Percentiles rank a stretch among this genome's conserved stretches.
These are phyloP conservation scores for Microtus montanus DNA, from an alignment of 2,113 vertebrate genomes.

Conservation along the genomic window DNA sequence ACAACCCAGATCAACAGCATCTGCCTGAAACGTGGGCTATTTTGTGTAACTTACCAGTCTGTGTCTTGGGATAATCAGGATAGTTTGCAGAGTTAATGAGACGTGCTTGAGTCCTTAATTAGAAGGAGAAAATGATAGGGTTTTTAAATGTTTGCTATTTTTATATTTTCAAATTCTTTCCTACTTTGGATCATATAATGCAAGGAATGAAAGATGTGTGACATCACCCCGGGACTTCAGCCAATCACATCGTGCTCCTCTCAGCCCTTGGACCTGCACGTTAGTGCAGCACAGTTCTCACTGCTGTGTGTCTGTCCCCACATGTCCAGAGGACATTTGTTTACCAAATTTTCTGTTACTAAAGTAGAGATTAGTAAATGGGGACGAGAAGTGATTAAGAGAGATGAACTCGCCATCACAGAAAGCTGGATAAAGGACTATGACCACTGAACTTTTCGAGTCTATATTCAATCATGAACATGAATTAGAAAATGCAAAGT, in stretches of 20 bases:
- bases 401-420: not conserved
- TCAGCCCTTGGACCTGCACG: not conserved
- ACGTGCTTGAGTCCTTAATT: not conserved
- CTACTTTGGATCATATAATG: not conserved
- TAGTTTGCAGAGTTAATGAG: not conserved
- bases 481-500: not conserved
- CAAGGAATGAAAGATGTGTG: not conserved
- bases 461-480: not conserved
- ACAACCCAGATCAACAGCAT: not conserved
- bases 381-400: not conserved
- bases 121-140: not conserved
- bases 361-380: not conserved
- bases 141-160: not conserved
- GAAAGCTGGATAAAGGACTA: not conserved
- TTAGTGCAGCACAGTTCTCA: not conserved
- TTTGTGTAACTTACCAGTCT: not conserved
- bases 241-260: not conserved
- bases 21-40: not conserved
- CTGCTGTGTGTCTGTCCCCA: not conserved
- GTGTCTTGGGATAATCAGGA: not conserved
- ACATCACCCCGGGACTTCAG: not conserved
- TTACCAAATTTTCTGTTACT: not conserved
- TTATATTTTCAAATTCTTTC: not conserved
- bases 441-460: not conserved
- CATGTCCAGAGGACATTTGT: not conserved